These are phyloP conservation scores for Heliconius himera DNA, from an alignment of 1,140 invertebrate genomes.

Conservation along the genomic window DNA sequence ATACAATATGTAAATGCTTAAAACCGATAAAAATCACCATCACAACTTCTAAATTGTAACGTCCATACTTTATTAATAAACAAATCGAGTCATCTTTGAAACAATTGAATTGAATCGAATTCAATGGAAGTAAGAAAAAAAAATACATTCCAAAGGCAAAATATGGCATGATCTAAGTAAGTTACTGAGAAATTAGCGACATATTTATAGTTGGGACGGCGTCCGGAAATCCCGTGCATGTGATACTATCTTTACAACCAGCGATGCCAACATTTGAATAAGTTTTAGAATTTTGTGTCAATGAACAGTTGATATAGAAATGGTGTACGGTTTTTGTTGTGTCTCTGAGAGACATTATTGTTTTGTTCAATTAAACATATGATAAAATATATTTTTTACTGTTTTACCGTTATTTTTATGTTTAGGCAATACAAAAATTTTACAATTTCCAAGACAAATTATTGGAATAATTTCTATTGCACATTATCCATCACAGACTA, in stretches of 20 bases:
- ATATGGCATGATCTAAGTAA: slow-evolving; percentile 49
- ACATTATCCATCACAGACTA: too few relatives aligned
- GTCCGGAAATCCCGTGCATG: slow-evolving; percentile 76
- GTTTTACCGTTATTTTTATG: not conserved
- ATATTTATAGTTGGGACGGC: slow-evolving; percentile 50
- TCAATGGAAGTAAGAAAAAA: slow-evolving; percentile 30
- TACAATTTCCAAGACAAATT: too few relatives aligned
- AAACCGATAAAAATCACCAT: slow-evolving; percentile 3
- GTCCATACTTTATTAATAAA: slow-evolving; percentile 26
- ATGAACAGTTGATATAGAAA: slow-evolving; percentile 40
- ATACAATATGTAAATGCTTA: not conserved
- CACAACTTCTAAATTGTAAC: slow-evolving; percentile 9
- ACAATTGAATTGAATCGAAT: slow-evolving; percentile 38
- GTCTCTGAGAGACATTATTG: slow-evolving; percentile 16
- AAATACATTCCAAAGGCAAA: slow-evolving; percentile 40
- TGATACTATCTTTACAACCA: slow-evolving; percentile 67
- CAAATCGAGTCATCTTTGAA: slow-evolving; percentile 27
- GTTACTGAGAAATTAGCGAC: slow-evolving; percentile 66
- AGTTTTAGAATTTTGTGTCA: slow-evolving; percentile 67
- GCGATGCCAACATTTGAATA: slow-evolving; percentile 70
- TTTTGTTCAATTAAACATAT: not conserved
- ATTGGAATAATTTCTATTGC: too few relatives aligned
- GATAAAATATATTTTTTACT: not conserved
- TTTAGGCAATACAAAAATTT: too few relatives aligned
- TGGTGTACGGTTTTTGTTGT: not conserved